These are phyloP conservation scores for Lophius americanus DNA, from an alignment of 2,797 vertebrate species.

Conservation along the genomic window DNA sequence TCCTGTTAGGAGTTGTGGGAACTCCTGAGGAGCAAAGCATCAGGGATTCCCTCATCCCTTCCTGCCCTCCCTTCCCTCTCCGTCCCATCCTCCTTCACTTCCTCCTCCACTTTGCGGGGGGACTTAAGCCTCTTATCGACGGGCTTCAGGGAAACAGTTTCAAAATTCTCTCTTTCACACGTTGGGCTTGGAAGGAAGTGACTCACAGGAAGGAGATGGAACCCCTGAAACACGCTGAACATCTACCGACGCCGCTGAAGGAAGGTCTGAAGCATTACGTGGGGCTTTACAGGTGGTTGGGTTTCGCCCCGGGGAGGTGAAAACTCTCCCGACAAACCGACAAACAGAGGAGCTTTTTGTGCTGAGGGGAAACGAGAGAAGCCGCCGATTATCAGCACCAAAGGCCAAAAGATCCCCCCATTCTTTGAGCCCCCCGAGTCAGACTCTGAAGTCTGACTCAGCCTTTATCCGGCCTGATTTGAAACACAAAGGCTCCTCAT, in stretches of 20 bases:
- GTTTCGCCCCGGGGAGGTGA: conserved; percentile 53
- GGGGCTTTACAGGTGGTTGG: conserved; percentile 64
- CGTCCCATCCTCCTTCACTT: conserved; percentile 46
- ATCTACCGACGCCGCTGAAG: not conserved
- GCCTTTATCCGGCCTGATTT: conserved; percentile 65
- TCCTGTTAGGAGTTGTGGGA: conserved; percentile 45
- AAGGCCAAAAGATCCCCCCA: conserved; percentile 69
- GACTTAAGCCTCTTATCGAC: conserved; percentile 75
- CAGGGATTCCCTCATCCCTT: conserved; percentile 70
- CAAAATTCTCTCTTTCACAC: conserved; percentile 32
- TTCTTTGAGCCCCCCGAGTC: conserved; percentile 52
- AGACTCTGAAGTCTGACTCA: conserved; percentile 60
- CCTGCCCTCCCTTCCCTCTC: conserved; percentile 56
- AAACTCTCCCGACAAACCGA: conserved; percentile 55
- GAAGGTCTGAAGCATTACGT: conserved; percentile 4
- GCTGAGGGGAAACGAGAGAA: conserved; percentile 68
- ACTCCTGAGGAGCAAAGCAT: conserved; percentile 60
- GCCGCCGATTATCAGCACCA: conserved; percentile 72
- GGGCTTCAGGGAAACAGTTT: conserved; percentile 38
- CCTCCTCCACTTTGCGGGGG: conserved; percentile 60
- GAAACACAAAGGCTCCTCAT: conserved; percentile 68
- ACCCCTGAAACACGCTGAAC: not conserved
- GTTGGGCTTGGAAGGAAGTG: not conserved
- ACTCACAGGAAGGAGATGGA: not conserved
- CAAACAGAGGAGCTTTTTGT: conserved; percentile 76